Evolutionary conservation across 2,113 vertebrate species (phyloP), one percentile per base, ranked within the genome.

Genomic region (Tursiops truncatus): DNA sequence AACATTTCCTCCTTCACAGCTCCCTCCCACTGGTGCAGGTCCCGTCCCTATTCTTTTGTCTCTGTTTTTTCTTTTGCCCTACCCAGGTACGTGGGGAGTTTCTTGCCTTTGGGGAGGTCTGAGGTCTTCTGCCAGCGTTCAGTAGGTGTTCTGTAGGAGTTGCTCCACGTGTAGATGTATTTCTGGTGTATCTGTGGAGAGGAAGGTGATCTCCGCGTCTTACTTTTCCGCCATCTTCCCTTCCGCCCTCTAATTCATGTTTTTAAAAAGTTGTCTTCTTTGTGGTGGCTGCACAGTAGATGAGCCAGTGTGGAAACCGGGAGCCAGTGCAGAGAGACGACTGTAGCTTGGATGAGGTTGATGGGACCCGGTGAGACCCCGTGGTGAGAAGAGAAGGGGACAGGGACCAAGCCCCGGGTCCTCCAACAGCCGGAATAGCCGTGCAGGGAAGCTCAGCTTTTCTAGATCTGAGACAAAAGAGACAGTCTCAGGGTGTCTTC

Each of bases 401-500:
- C 12, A 3, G 1, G 53, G 31, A 20, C 7, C n/a, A 13, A 77
- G 53, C n/a, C 21, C 60, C 11, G 79, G 8, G 41, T 3, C 20
- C 11, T 33, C 36, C 77, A 56, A 60, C 26, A 76, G 26, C n/a
- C 60, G 70, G 31, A 33, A 7, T 2, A 53, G 18, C 28, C 41
- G 13, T 58, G 63, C 18, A 8, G 81, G 73, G 74, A 13, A 41
- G 9, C n/a, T 62, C 36, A 31, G 71, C 36, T n/a, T 76, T 92
- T 41, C 60, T 90, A 76, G 36, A 26, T 47, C 38, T 44, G 47
- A 85, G 56, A 80, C 60, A 11, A 8, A 10, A 60, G 68, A 84
- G 87, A 89, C 83, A 56, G 70, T 68, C 82, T 80, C 47, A 82
- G 56, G 20, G 31, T 31, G 14, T 71, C 56, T 58, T 91, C 41